Evolutionary conservation across 1,140 invertebrate genomes (phyloP).

Genomic region (Drosophila ercepeae): DNA sequence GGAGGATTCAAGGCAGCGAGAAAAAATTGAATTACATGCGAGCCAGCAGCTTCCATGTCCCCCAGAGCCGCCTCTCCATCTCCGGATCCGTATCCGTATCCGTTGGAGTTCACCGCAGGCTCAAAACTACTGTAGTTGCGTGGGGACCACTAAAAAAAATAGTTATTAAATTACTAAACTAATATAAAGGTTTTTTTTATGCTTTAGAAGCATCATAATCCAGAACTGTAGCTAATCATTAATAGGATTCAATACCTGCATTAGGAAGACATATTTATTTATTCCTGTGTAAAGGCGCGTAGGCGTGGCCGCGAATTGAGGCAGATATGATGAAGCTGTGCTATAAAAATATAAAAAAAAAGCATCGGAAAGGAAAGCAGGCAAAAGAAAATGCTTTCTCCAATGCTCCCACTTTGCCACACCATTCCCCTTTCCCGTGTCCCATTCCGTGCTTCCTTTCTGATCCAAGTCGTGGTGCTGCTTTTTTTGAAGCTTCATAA

Average conservation of each 20-base stretch:
- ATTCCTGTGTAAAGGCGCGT: not conserved
- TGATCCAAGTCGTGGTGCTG: constrained; percentile 4
- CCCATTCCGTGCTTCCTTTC: not conserved
- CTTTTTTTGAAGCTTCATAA: constrained; percentile 80
- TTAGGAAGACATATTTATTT: not conserved
- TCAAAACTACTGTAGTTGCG: constrained; percentile 77
- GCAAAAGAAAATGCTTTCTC: constrained; percentile 55
- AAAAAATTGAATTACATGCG: constrained; percentile 80
- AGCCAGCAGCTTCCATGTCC: constrained; percentile 44
- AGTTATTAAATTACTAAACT: no score
- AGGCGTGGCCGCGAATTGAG: constrained; percentile 43
- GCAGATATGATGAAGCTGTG: constrained; percentile 70
- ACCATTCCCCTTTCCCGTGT: not conserved
- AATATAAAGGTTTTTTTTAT: no score
- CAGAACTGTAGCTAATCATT: not conserved
- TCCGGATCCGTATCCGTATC: constrained; percentile 24
- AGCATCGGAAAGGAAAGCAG: constrained; percentile 44
- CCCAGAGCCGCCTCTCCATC: not conserved
- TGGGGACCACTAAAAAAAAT: constrained; percentile 22
- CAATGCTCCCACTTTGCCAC: not conserved
- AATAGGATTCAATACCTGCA: not conserved
- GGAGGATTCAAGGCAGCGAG: constrained; percentile 8
- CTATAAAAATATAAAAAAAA: constrained; percentile 74
- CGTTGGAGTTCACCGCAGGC: constrained; percentile 67
- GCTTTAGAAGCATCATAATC: no score